phyloP scores from a whole-genome alignment of 64 coral and sea anemone species.

The Montipora capricornis region DNA sequence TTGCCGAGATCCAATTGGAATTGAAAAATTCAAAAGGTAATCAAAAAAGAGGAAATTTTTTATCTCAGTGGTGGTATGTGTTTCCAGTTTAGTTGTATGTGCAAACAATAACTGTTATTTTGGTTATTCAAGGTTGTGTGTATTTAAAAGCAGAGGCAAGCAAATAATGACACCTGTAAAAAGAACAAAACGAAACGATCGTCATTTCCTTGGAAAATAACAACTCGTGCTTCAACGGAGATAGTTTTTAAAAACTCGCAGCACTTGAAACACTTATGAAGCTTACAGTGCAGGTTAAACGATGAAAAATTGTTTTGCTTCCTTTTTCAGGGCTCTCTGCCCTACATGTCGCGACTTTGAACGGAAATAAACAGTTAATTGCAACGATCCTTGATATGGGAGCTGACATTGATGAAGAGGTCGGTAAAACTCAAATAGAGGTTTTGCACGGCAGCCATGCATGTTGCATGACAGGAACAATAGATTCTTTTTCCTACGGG shows the following conservation, averaged over 20 bases:
- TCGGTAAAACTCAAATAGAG: background rate
- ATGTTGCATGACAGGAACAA: too few relatives aligned
- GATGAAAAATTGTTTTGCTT: background rate
- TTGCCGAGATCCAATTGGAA: conserved; percentile 35
- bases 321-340: conserved; percentile 70
- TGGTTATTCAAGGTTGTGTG: too few relatives aligned
- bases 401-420: conserved; percentile 82
- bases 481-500: too few relatives aligned
- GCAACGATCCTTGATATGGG: conserved; percentile 67
- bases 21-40: conserved; percentile 79
- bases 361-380: conserved; percentile 69
- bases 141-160: too few relatives aligned
- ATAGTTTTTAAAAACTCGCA: too few relatives aligned
- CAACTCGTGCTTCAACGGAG: too few relatives aligned
- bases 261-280: too few relatives aligned
- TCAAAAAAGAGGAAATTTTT: background rate
- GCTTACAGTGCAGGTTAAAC: too few relatives aligned
- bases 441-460: background rate
- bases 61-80: background rate
- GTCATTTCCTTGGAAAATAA: too few relatives aligned
- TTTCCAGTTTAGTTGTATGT: background rate
- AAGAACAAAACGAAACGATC: too few relatives aligned
- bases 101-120: too few relatives aligned
- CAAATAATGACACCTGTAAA: too few relatives aligned
- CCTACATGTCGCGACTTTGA: conserved; percentile 73